Conservation (phyloP, 2,888 invertebrate species). For the Dysmachus trigonus region DNA sequence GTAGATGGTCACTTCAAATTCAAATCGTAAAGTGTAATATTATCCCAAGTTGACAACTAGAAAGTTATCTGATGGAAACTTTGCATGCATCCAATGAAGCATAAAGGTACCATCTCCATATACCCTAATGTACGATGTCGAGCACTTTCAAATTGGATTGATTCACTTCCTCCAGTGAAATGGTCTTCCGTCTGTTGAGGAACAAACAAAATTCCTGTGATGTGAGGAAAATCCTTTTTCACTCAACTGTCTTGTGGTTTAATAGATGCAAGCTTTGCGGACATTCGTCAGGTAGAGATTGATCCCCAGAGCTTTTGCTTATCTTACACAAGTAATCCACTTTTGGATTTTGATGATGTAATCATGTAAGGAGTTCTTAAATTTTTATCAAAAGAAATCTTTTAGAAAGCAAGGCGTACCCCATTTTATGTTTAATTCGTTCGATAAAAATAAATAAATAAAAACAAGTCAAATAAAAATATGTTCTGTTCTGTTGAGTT, state of each 20-base stretch:
- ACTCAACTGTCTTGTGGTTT: background rate
- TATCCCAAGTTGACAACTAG: background rate
- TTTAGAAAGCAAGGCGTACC: background rate
- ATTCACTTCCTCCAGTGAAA: background rate
- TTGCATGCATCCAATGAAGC: background rate
- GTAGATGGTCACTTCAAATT: background rate
- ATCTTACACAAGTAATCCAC: background rate
- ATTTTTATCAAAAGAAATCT: background rate
- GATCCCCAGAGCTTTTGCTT: background rate
- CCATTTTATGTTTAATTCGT: too few relatives aligned
- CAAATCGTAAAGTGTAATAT: background rate
- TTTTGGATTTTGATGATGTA: background rate
- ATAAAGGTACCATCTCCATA: background rate
- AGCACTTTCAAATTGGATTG: background rate
- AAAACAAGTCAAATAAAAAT: too few relatives aligned
- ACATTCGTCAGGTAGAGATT: background rate
- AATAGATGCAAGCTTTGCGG: background rate
- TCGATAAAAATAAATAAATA: too few relatives aligned
- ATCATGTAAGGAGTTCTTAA: background rate
- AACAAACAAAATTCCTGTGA: background rate
- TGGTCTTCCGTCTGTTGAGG: background rate
- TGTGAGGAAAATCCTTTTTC: background rate
- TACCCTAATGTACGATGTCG: background rate
- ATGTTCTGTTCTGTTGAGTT: too few relatives aligned
- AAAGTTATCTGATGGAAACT: background rate